Evolutionary conservation across 1,140 invertebrate species (phyloP), one percentile per base, ranked within the genome.

Genomic region (Apis florea): DNA sequence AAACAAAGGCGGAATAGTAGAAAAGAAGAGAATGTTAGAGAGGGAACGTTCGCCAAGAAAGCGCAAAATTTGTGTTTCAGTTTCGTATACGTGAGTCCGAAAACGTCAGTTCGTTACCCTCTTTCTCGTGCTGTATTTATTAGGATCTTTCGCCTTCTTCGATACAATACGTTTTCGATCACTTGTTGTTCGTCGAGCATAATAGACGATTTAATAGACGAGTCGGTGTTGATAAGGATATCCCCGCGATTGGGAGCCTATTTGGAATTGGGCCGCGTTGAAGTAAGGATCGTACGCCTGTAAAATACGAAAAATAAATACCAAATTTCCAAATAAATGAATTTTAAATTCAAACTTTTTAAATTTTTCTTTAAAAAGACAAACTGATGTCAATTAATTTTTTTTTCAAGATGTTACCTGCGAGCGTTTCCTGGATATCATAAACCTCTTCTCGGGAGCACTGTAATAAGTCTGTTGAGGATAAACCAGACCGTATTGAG

Each of bases 371-470:
- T 40, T 40, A 40, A 40, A 40, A 31, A 31, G 31, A 31, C 31
- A 2, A 31, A 40, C 31, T 5, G 31, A 40, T 40, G 0, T 40
- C 31, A 6, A 40, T 40, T 6, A 40, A 40, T 31, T 40, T 40
- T 40, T 40, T 40, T 40, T 40, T 40, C 31, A 40, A 40, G 0
- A 1, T 17, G 1, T 76, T 53, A 92, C 92, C 89, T 90, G 90
- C 9, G 90, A 86, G 19, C 91, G 88, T 76, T 92, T 92, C 54
- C 88, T 91, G 12, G 90, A 67, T 11, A 92, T 82, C 81, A 92
- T 89, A 63, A 90, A 93, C 82, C 91, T 90, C 63, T 92, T 92
- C 59, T 93, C 91, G 0, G 87, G 90, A 10, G 78, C 49, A 10
- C 82, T 86, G 63, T 91, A 91, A 59, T 91, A 91, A n/a, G 77